Evolutionary conservation across 2,888 invertebrate species (phyloP), one percentile per base, ranked within the genome.

Genomic region (Trissonchulus latispiculum): DNA sequence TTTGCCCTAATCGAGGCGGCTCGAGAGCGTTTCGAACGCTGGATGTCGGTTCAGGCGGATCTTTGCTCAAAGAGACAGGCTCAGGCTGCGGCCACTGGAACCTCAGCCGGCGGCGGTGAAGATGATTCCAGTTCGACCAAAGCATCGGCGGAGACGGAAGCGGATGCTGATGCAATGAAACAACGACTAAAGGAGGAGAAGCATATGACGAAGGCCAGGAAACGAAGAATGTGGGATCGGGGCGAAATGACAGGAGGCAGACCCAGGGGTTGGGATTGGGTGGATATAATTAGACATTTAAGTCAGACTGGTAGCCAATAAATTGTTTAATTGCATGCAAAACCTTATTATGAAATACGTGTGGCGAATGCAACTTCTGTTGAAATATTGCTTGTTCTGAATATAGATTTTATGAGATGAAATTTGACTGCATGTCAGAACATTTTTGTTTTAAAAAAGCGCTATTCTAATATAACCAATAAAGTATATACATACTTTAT

Each of bases 231-330:
- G 81, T 93, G 92, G 90, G 92, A 93, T 82, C 88, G 89, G 73
- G 88, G 91, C 0, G 93, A 93, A 83, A 86, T 36, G 29, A 64
- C 1, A 8, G 94, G 93, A 0, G 94, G 95, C 81, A 88, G 88
- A 77, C 90, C 92, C 0, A 86, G 95, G 36, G 96, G 96, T 0
- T 93, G 90, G 89, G 89, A 96, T 85, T 96, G 96, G 95, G 89
- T 95, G 15, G 95, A 95, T 82, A 89, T 96, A 76, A 90, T 96
- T n/a, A 93, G 92, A 84, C 96, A 96, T 85, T 87, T 96, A 74
- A 92, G 92, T 15, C 95, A 95, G 59, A 69, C 73, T 72, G 66
- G 70, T 31, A 8, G 23, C n/a, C n/a, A n/a, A n/a, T n/a, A n/a
- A n/a, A n/a, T n/a, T n/a, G n/a, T n/a, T n/a, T n/a, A n/a, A n/a